A percentile compares a stretch with the other conserved stretches of the same genome.
Evolutionary conservation across 1,140 invertebrate species (phyloP).

Genomic region (Hypothenemus hampei): DNA sequence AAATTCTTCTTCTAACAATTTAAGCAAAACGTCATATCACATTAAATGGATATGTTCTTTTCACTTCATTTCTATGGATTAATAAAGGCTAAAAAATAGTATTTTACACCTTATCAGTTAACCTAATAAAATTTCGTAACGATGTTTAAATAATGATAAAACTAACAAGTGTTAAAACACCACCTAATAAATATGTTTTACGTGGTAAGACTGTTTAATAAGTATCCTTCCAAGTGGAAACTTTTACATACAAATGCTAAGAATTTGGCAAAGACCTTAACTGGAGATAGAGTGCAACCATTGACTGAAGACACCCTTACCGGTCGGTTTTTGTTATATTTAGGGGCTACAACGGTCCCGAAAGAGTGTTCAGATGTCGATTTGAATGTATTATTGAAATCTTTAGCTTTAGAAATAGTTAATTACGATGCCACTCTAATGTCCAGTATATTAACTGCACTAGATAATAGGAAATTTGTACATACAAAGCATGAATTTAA

Average conservation of each 20-base stretch:
- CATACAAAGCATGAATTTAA: conserved; percentile 27
- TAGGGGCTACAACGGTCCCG: conserved; percentile 21
- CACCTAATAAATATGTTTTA: too few relatives aligned
- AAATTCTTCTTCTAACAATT: too few relatives aligned
- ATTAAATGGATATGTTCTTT: too few relatives aligned
- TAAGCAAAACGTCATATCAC: too few relatives aligned
- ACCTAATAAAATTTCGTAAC: too few relatives aligned
- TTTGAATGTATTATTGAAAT: conserved; percentile 11
- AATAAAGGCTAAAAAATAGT: too few relatives aligned
- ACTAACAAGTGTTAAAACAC: too few relatives aligned
- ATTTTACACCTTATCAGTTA: too few relatives aligned
- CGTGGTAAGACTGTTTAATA: too few relatives aligned
- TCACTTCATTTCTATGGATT: too few relatives aligned
- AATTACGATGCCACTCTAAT: conserved; percentile 15
- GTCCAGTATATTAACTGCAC: conserved; percentile 12
- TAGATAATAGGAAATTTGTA: conserved; percentile 22
- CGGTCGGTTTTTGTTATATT: conserved; percentile 34
- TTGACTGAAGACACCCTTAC: conserved; percentile 34
- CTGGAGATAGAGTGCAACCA: conserved; percentile 25
- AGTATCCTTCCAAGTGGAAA: conserved; percentile 1
- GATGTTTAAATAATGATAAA: too few relatives aligned
- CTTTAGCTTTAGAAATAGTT: conserved; percentile 3
- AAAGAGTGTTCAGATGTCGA: background rate
- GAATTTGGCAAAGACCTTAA: conserved; percentile 19
- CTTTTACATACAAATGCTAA: background rate